Base-by-base conservation (phyloP, 2,797 vertebrate species). In the Acanthurus leucopareius region DNA sequence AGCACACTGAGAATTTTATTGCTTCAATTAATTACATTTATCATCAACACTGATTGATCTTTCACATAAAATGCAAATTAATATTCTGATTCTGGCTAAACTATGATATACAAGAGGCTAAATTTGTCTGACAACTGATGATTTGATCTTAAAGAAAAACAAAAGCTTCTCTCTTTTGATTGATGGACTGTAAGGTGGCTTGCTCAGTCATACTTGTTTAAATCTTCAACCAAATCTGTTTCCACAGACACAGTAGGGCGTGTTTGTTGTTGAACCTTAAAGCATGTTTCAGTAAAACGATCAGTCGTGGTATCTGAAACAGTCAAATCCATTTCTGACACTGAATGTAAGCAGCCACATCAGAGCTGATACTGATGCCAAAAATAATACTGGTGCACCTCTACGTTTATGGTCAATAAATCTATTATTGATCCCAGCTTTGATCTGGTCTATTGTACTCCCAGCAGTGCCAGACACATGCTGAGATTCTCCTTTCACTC, bases 301-400 rank as follows among this genome's bases (percentile, higher is more conserved):
- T 82, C 75, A 69, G 69, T 66, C 28, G 22, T 32, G 20, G 35
- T 47, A 72, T 86, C 75, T 74, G 73, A 88, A 88, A 83, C 73
- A 75, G 59, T 76, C 66, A n/a, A 65, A 80, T 69, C 64, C 19
- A 61, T 79, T 65, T 52, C 72, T 10, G 6, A 58, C 48, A 16
- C 58, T 45, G 47, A 69, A 76, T n/a, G 2, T 62, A 66, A 77
- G 66, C 58, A 25, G 62, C 60, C 5, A 0, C n/a, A 38, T 67
- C 74, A 22, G 28, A 67, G 76, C 82, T 19, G 13, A 75, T 57
- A 53, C 63, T 0, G 9, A 64, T n/a, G 17, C 75, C 59, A 72
- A 83, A 87, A 83, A 84, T 69, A 82, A 80, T 9, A 61, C 78
- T 44, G 66, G 14, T 86, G 85, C 84, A 91, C 87, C 85, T 91